Percentiles rank a stretch among this genome's conserved stretches.
Evolutionary conservation across 2,888 invertebrate genomes (phyloP).

Genomic region (Lasioglossum figueresi): DNA sequence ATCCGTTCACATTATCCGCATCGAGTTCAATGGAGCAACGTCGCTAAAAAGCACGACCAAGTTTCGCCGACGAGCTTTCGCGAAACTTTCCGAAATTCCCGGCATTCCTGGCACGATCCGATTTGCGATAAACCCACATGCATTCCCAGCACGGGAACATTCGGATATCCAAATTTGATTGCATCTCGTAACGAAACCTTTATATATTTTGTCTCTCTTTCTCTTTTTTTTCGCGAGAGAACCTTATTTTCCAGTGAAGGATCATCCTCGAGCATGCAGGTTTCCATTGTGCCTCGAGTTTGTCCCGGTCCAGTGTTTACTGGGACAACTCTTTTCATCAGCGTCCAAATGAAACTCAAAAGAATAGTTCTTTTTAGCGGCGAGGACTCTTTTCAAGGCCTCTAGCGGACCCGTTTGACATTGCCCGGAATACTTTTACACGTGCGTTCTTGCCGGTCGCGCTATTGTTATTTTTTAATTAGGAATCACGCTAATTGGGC

Average conservation of each 20-base stretch:
- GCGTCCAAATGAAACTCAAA: background rate
- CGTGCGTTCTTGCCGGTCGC: background rate
- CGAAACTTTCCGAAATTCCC: conserved; percentile 27
- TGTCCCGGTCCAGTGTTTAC: background rate
- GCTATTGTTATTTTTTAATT: conserved; percentile 43
- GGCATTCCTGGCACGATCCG: conserved; percentile 2
- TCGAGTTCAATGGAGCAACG: background rate
- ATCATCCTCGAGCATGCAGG: conserved; percentile 1
- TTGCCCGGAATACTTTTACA: conserved; percentile 12
- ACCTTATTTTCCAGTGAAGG: background rate
- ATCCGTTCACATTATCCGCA: background rate
- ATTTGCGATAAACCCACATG: conserved; percentile 4
- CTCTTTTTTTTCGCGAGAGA: background rate
- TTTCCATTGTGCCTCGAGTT: background rate
- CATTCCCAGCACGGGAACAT: conserved; percentile 12
- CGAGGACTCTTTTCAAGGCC: background rate
- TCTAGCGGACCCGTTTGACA: background rate
- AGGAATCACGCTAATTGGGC: conserved; percentile 46
- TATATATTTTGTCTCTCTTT: background rate
- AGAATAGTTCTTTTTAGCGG: background rate
- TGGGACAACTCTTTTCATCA: background rate
- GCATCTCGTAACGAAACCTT: background rate
- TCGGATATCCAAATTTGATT: background rate
- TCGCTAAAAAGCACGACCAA: conserved; percentile 1
- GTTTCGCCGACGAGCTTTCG: background rate